Evolutionary conservation across 2,888 invertebrate genomes (phyloP).

Genomic region (Metalampra italica): DNA sequence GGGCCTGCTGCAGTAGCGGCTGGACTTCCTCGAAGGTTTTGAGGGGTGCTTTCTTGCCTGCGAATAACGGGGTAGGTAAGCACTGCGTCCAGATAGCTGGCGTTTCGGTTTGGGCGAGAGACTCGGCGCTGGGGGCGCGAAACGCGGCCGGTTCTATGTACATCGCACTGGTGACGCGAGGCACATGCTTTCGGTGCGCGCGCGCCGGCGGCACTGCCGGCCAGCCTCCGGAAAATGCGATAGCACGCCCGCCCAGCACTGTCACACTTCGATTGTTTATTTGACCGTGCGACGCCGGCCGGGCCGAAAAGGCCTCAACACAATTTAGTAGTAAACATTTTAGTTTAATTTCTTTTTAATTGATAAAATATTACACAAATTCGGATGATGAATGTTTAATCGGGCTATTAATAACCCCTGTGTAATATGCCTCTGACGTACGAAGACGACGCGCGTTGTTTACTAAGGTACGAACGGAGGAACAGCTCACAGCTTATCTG

Average conservation of each 20-base stretch:
- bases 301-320: slow-evolving; percentile 23
- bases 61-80: slow-evolving; percentile 77
- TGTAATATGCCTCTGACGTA: slow-evolving; percentile 9
- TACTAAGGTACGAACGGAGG: slow-evolving; percentile 4
- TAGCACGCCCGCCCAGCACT: slow-evolving; percentile 61
- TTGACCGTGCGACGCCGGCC: slow-evolving; percentile 46
- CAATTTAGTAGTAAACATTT: too few species aligned
- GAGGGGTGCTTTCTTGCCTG: slow-evolving; percentile 88
- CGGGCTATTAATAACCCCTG: slow-evolving; percentile 1
- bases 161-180: slow-evolving; percentile 64
- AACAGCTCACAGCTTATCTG: slow-evolving; percentile 3
- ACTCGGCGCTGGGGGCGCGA: slow-evolving; percentile 73
- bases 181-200: slow-evolving; percentile 77
- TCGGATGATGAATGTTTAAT: not conserved
- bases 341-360: too few species aligned
- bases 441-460: slow-evolving; percentile 8
- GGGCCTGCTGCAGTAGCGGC: slow-evolving; percentile 83
- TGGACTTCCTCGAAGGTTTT: slow-evolving; percentile 88
- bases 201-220: slow-evolving; percentile 74
- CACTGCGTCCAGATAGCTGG: slow-evolving; percentile 70
- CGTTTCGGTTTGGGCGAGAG: slow-evolving; percentile 54
- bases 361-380: too few species aligned
- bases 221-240: slow-evolving; percentile 73
- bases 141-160: slow-evolving; percentile 77
- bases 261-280: slow-evolving; percentile 72